Evolutionary conservation across 2,113 vertebrate species (phyloP), one percentile per base, ranked within the genome.

Genomic region (Nestor notabilis): DNA sequence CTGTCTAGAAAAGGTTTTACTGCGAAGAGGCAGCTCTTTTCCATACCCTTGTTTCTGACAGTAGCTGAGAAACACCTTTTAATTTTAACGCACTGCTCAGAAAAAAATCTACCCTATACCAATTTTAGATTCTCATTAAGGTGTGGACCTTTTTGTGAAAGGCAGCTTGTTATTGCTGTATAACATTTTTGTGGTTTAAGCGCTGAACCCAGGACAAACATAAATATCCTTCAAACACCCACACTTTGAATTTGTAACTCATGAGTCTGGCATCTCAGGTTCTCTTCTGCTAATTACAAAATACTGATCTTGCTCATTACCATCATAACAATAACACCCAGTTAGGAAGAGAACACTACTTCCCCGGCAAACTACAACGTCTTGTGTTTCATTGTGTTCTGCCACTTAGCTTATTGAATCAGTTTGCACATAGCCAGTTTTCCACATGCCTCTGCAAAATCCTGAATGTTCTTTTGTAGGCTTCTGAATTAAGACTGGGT

Each of bases 271-370:
- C 80, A 87, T 92, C 70, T 92, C 60, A 81, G 56, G 78, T 83
- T 93, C 41, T 49, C 47, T 84, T 84, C 89, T 87, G 83, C 74
- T 96, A 89, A 95, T 91, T 95, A 64, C 41, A 87, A 69, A 82
- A 76, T 75, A 84, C 52, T 29, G 58, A 71, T 68, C 61, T 61
- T 58, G 29, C 56, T 95, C 47, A 69, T 96, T 81, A 79, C 35
- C 52, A 37, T 33, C 31, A 5, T 61, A 69, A 84, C 65, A 72
- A 71, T 75, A 82, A 61, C 61, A 65, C 44, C 91, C 87, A 82
- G 77, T 49, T 91, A 72, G 76, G 60, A 82, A 77, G 2, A 89
- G 66, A 44, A 41, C 20, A 33, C n/a, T 61, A 49, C 44, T 87
- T 65, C 70, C 85, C 82, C 92, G 92, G 43, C 71, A 83, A 74